Evolutionary conservation across 2,113 vertebrate genomes (phyloP), one percentile per base, ranked within the genome.

Genomic region (Pogona vitticeps): DNA sequence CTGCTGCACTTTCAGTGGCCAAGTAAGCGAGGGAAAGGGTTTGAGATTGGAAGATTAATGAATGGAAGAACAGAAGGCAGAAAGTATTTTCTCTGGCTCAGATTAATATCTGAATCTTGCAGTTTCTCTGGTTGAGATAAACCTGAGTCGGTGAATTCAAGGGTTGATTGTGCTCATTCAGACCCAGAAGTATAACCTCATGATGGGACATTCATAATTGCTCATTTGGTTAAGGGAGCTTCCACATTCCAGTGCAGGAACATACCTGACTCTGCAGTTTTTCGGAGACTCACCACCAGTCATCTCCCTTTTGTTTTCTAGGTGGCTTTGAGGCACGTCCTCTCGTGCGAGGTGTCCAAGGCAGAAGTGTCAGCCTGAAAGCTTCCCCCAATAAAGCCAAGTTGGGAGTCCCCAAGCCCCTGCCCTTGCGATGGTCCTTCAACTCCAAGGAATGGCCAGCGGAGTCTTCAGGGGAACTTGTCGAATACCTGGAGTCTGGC

Each of bases 401-500:
- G 91, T 94, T 97, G 12, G 91, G 91, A 23, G n/a, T 96, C 42
- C 97, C 95, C 88, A 96, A 97, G 92, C 91, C 97, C 5, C 61
- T 96, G 88, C 97, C 97, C 21, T 82, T 97, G 0, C 96, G 97
- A 7, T 97, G 97, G 97, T 98, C 98, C 42, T 95, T 98, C 2
- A 95, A 97, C 3, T 91, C 94, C 84, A 97, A 94, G 84, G 96
- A 97, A 38, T 96, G 95, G 38, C 91, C 90, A 6, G 94, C 94
- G 40, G 91, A 94, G 0, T 89, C 90, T 0, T 94, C 97, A 0
- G 96, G 95, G 0, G 97, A 97, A 90, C 94, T 98, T 89, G 97
- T 98, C 71, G 97, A 98, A 82, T 98, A 98, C 86, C 91, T 98
- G 78, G 98, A 99, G 88, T 98, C 98, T 0, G 97, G 98, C 26